A percentile compares a stretch with the other conserved stretches of the same genome.
These are phyloP conservation scores for Mus pahari DNA, from an alignment of 2,113 vertebrate species.

Conservation along the genomic window DNA sequence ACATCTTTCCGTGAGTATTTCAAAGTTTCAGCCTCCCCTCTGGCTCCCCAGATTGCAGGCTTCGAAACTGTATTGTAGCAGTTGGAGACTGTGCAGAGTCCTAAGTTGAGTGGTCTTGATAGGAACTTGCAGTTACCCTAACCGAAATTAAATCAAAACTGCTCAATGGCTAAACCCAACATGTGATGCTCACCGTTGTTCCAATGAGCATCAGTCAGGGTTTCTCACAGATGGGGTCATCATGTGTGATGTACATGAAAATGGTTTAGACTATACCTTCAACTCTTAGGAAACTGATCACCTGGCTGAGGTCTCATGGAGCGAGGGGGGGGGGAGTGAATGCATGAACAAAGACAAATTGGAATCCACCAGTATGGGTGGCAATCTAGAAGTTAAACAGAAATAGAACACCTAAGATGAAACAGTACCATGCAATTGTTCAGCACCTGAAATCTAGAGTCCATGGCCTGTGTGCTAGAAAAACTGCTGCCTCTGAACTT, in stretches of 20 bases:
- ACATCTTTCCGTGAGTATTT: background rate
- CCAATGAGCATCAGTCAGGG: background rate
- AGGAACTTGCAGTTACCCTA: background rate
- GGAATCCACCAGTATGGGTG: no score
- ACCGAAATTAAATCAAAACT: background rate
- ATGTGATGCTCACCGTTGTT: background rate
- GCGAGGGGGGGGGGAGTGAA: background rate
- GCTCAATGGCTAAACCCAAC: background rate
- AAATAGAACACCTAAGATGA: rapidly evolving
- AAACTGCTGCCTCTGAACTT: background rate
- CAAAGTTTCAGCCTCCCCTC: background rate
- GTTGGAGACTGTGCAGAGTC: background rate
- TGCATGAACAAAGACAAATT: background rate
- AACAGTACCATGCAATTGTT: background rate
- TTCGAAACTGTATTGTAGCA: no score
- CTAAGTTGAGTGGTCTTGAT: background rate
- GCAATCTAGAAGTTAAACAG: background rate
- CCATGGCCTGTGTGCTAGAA: rapidly evolving
- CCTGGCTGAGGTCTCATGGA: background rate
- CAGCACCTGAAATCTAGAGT: background rate
- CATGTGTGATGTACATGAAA: background rate
- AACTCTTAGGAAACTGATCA: background rate
- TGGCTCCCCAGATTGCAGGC: background rate
- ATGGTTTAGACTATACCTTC: background rate
- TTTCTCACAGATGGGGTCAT: background rate